A percentile compares a stretch with the other conserved stretches of the same genome.
These are phyloP conservation scores for Amphimedon queenslandica DNA, from an alignment of 37 sponge, comb jelly and placozoan genomes.

Conservation along the genomic window DNA sequence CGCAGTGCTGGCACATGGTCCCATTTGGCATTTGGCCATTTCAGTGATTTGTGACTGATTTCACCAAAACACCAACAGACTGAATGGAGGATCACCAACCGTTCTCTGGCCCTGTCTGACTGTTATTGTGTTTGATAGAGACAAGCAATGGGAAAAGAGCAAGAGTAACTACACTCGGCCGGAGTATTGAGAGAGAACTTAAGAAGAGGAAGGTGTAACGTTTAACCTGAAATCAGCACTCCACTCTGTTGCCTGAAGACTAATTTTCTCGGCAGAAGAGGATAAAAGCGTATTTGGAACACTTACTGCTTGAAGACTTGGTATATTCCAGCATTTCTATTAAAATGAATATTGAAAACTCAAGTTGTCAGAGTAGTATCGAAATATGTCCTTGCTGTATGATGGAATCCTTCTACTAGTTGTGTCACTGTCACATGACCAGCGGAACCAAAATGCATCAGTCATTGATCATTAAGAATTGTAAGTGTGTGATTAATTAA, in stretches of 20 bases:
- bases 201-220: constrained; percentile 10
- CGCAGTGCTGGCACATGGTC: no score
- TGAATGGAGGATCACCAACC: no score
- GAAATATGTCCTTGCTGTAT: constrained; percentile 17
- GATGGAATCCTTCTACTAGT: background rate
- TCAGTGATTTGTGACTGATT: no score
- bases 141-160: no score
- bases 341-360: constrained; percentile 20
- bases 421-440: background rate
- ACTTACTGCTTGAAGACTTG: constrained; percentile 18
- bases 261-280: no score
- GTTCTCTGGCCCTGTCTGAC: no score
- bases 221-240: constrained; percentile 8
- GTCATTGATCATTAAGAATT: constrained; percentile 40
- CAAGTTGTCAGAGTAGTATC: background rate
- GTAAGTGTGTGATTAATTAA: no score
- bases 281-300: constrained; percentile 23
- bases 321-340: background rate
- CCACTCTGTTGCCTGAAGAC: background rate
- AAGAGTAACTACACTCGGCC: no score
- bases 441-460: constrained; percentile 7
- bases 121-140: no score
- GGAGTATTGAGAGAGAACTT: background rate
- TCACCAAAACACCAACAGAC: no score
- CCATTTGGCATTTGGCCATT: no score